Conservation (phyloP, 2,888 invertebrate species). For the Neoaliturus tenellus region DNA sequence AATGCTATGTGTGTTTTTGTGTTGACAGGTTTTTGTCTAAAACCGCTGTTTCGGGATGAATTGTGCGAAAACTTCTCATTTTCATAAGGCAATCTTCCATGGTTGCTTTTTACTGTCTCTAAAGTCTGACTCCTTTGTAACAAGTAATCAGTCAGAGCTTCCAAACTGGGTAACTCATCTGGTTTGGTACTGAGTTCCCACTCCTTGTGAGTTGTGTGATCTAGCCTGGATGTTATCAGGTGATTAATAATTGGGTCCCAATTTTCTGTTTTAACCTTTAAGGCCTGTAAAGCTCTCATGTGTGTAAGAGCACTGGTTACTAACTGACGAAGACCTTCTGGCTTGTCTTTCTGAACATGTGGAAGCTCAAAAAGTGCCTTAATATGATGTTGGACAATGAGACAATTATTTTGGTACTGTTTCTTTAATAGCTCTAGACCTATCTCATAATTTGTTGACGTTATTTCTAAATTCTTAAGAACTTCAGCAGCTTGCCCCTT, state of each 20-base stretch:
- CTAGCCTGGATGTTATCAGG: neutral
- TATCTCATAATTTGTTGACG: neutral
- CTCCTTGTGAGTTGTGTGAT: neutral
- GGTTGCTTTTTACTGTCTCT: neutral
- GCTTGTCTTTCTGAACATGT: neutral
- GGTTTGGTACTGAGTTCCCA: neutral
- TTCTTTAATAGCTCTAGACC: neutral
- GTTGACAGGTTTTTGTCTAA: neutral
- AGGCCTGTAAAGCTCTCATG: neutral
- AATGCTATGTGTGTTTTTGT: neutral
- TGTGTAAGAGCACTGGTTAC: neutral
- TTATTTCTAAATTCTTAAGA: conserved; percentile 8
- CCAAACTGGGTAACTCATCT: neutral
- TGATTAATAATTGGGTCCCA: neutral
- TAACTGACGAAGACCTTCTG: neutral
- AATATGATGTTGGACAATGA: neutral
- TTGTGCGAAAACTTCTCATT: no score
- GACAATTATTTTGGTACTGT: neutral
- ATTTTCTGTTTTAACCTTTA: neutral
- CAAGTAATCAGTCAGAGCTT: neutral
- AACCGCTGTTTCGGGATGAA: neutral
- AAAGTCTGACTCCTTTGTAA: neutral
- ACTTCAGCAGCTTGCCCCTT: conserved; percentile 34
- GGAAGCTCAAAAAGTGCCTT: conserved; percentile 24
- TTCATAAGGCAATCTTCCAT: neutral